Evolutionary conservation across 23 tunicate genomes (phyloP), one percentile per base, ranked within the genome.

Genomic region (Botrylloides violaceus): DNA sequence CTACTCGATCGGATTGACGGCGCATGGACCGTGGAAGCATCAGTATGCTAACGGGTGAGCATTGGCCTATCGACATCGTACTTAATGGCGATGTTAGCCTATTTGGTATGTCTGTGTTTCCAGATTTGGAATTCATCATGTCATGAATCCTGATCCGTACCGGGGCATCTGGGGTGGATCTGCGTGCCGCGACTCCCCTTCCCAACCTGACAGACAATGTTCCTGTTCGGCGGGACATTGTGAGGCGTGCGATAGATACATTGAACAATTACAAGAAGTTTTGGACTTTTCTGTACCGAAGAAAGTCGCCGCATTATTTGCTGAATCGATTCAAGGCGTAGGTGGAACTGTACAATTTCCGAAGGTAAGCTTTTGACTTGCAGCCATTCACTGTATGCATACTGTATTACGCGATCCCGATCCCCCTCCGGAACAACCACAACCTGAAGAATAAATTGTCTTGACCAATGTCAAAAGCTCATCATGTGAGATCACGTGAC

Each of bases 301-400:
- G 34, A 79, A 65, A 39, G 66, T 79, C 22, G 90, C 97, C 7
- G 97, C 81, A 20, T 62, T 90, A n/a, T 90, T 90, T 59, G 83
- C 83, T 20, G 94, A 93, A 36, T 59, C 78, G 36, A 81, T 93
- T 49, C 98, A 93, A 73, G 99, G 99, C 25, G 96, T 95, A 29
- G 99, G 99, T 20, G 99, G 99, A 25, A 73, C 70, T 0, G 85
- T 87, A 21, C 90, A 81, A 58, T 95, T 58, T 75, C 99, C 99
- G 0, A 84, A 87, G 82, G 97, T 90, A 19, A 61, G 72, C 5
- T 18, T 6, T 65, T 18, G n/a, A n/a, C n/a, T n/a, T n/a, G n/a
- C n/a, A n/a, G n/a, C n/a, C n/a, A n/a, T n/a, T n/a, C n/a, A n/a
- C n/a, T n/a, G n/a, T n/a, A n/a, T n/a, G n/a, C n/a, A n/a, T n/a